Evolutionary conservation across 2,888 invertebrate species (phyloP), one percentile per base, ranked within the genome.

Genomic region (Anticlea derivata): DNA sequence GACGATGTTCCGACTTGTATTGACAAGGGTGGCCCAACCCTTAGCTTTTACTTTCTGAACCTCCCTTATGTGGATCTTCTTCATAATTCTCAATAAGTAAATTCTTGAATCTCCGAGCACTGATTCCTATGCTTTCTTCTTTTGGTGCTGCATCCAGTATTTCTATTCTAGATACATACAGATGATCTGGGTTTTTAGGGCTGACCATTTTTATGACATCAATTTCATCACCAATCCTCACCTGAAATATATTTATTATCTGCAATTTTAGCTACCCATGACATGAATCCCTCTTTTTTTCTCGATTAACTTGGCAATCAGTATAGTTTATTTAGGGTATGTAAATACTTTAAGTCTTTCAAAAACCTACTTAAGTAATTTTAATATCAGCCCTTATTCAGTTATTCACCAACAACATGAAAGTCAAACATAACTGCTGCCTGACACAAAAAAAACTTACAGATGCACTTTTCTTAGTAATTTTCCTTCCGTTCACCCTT

Each of bases 31-130:
- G 4, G 4, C 4, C 4, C 17, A 17, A 17, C 17, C 17, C 17
- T 17, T 31, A 31, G 13, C 13, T 30, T 2, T 24, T 40, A 26
- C 17, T 41, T 23, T 38, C 35, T 7, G 37, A 20, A 11, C 54
- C 43, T 7, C 47, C 58, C 70, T 92, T 91, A 68, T 87, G 91
- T 12, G 92, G 86, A 39, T 93, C 92, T 7, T 74, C 70, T 33
- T 88, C 81, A 80, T 96, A 96, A 75, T 96, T 94, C 65, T 96
- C 95, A 57, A 97, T 92, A 0, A 94, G 83, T 60, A 96, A 83
- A 41, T 92, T 91, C 78, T 95, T 96, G 68, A 93, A 94, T 61
- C 94, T 91, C 57, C 94, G 89, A 26, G 95, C 76, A 70, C 93
- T 94, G 0, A 96, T 85, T 30, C 68, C 70, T 35, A 94, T 92